phyloP scores from a whole-genome alignment of 2,113 vertebrate species.

The Poecile atricapillus region DNA sequence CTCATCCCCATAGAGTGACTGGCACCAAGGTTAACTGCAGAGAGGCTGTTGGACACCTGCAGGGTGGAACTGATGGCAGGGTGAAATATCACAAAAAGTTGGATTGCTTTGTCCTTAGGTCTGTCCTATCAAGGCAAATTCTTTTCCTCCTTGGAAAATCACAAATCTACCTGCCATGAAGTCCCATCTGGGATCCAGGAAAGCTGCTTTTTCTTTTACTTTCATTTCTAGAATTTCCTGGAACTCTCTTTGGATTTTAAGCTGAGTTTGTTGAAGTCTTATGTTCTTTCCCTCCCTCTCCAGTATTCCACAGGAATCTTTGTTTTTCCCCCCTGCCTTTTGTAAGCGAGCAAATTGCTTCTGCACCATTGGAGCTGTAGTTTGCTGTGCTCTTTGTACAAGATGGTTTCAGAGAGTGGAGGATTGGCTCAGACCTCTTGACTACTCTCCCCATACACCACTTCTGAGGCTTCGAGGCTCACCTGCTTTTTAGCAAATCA shows the following conservation, averaged over 20 bases:
- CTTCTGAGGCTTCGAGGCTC: constrained; percentile 25
- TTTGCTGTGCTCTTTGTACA: background rate
- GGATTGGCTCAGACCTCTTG: background rate
- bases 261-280: background rate
- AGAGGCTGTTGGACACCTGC: background rate
- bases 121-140: background rate
- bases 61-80: background rate
- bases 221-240: background rate
- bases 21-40: background rate
- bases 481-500: constrained; percentile 30
- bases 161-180: background rate
- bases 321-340: background rate
- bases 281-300: background rate
- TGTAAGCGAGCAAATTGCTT: background rate
- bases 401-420: background rate
- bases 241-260: background rate
- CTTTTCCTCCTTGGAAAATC: background rate
- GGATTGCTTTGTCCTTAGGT: background rate
- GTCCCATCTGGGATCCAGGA: background rate
- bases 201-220: background rate
- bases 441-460: background rate
- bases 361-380: background rate
- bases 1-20: background rate
- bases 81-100: background rate
- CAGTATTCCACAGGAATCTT: background rate